These are phyloP conservation scores for Apotomis betuletana DNA, from an alignment of 2,888 invertebrate genomes.

Conservation along the genomic window DNA sequence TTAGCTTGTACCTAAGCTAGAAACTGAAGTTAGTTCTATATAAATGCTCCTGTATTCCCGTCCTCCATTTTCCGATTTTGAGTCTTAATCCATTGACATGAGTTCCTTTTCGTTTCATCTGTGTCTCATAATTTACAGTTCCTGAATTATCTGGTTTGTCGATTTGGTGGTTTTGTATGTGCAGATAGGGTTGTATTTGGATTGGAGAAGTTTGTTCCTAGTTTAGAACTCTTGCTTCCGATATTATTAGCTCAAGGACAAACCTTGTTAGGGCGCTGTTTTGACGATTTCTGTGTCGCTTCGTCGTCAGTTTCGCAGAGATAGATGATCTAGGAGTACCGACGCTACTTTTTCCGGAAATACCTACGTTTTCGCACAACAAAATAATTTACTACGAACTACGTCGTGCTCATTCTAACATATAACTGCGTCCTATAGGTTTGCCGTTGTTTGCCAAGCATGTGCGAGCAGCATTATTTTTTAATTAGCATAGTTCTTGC, in stretches of 20 bases:
- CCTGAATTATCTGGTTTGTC: neutral
- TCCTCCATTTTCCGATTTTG: neutral
- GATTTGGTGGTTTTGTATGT: constrained; percentile 1
- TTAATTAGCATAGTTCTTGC: too few species aligned
- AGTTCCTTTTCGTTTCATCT: neutral
- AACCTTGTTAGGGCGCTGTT: constrained; percentile 19
- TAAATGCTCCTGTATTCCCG: constrained; percentile 3
- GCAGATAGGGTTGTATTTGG: constrained; percentile 6
- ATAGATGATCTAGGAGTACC: too few species aligned
- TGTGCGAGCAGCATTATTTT: too few species aligned
- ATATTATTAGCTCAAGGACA: constrained; percentile 36
- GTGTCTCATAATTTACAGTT: neutral
- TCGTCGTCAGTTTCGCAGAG: too few species aligned
- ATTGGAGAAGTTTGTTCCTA: neutral
- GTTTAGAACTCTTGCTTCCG: constrained; percentile 27
- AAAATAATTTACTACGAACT: too few species aligned
- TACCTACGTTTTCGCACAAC: too few species aligned
- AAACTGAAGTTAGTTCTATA: constrained; percentile 19
- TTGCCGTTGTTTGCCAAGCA: too few species aligned
- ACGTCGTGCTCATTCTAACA: too few species aligned
- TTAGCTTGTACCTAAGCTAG: neutral
- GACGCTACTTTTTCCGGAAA: too few species aligned
- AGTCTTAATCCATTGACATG: constrained; percentile 1
- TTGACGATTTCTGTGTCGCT: neutral
- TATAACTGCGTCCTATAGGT: too few species aligned